Evolutionary conservation across 2,113 vertebrate species (phyloP).

Genomic region (Xiphias gladius): DNA sequence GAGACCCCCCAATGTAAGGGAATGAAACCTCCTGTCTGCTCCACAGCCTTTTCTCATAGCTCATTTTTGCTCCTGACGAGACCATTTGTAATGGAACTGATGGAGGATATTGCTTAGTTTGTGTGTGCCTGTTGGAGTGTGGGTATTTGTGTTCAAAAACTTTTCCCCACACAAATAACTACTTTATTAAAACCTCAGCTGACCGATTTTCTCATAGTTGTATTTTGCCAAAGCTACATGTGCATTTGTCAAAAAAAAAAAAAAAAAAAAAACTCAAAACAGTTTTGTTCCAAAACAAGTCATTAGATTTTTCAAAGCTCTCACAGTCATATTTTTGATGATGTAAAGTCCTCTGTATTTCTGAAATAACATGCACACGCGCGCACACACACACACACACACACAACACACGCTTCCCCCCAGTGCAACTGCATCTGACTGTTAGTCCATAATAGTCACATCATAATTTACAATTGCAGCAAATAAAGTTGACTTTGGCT

Average conservation of each 20-base stretch:
- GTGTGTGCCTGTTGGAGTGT: constrained; percentile 1
- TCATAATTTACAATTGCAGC: constrained; percentile 7
- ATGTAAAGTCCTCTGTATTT: constrained; percentile 36
- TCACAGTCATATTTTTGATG: constrained; percentile 33
- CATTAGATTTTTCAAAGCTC: constrained; percentile 27
- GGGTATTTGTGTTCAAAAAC: constrained; percentile 10
- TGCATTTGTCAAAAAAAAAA: constrained; percentile 1
- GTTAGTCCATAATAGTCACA: neutral
- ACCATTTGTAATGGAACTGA: constrained; percentile 52
- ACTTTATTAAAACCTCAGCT: constrained; percentile 19
- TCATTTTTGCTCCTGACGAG: constrained; percentile 55
- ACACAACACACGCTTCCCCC: neutral
- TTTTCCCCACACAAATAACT: constrained; percentile 17
- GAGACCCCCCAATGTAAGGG: constrained; percentile 53
- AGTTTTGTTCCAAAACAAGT: constrained; percentile 27
- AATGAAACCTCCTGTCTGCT: constrained; percentile 57
- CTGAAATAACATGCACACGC: constrained; percentile 39
- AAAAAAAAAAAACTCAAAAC: constrained; percentile 1
- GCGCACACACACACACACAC: neutral
- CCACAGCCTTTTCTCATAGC: constrained; percentile 39
- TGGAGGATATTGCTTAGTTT: constrained; percentile 34
- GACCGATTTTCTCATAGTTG: constrained; percentile 19
- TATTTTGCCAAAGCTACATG: neutral
- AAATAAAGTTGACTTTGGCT: constrained; percentile 4
- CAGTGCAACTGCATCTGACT: neutral